phyloP scores from a whole-genome alignment of 2,113 vertebrate genomes.

The Sterrhoptilus dennistouni region DNA sequence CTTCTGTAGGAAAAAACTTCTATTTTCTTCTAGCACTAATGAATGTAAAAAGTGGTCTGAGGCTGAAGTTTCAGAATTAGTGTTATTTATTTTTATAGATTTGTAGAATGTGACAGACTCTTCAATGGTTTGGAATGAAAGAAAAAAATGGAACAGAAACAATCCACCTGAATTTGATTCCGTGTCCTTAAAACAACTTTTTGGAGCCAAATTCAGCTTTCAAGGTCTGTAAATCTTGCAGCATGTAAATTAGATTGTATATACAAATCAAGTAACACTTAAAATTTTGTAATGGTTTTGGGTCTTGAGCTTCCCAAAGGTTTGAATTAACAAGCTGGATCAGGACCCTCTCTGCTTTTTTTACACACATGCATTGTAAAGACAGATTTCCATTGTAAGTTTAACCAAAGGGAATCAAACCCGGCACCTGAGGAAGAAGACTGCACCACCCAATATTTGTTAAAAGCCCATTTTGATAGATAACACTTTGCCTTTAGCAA shows the following conservation, averaged over 20 bases:
- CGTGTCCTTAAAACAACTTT: neutral
- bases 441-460: neutral
- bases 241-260: neutral
- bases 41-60: neutral
- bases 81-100: neutral
- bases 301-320: neutral
- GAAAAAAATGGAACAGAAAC: rapidly evolving
- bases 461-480: neutral
- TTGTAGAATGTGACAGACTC: neutral
- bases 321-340: neutral
- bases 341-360: neutral
- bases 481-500: neutral
- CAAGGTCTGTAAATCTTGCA: neutral
- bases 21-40: neutral
- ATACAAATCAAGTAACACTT: neutral
- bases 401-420: neutral
- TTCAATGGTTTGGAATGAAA: neutral
- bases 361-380: neutral
- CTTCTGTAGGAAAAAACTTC: neutral
- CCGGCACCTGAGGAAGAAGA: neutral
- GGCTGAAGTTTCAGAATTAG: neutral
- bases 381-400: rapidly evolving
- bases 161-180: neutral
- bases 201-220: neutral
- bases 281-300: neutral